Conservation (phyloP, 2,888 invertebrate species). For the Spodoptera exigua region DNA sequence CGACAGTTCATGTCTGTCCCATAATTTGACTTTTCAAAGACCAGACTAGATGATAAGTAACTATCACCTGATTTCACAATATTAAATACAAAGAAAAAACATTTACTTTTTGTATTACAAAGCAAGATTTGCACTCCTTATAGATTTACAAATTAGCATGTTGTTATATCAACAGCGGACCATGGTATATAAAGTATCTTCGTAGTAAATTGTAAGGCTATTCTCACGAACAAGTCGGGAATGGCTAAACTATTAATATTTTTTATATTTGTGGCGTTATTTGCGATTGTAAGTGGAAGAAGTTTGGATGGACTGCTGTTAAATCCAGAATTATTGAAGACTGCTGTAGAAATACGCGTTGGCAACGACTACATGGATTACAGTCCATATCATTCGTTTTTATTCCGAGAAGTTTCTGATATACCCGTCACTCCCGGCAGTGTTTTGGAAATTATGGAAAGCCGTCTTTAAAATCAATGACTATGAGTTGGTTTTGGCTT, state of each 20-base stretch:
- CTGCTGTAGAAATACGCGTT: conserved; percentile 60
- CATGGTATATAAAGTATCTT: conserved; percentile 56
- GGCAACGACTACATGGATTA: conserved; percentile 80
- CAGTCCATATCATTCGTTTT: conserved; percentile 63
- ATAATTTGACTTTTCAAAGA: too few species aligned
- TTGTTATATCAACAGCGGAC: conserved; percentile 25
- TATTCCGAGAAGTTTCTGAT: conserved; percentile 43
- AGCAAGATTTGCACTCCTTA: conserved; percentile 30
- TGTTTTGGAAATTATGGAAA: conserved; percentile 16
- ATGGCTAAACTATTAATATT: conserved; percentile 71
- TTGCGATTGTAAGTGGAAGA: conserved; percentile 57
- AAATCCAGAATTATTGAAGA: conserved; percentile 76
- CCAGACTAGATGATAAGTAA: too few species aligned
- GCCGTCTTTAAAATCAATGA: not conserved
- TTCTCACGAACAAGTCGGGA: conserved; percentile 47
- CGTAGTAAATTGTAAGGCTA: conserved; percentile 36
- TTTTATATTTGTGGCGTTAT: conserved; percentile 61
- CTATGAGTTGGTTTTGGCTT: too few species aligned
- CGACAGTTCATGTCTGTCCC: too few species aligned
- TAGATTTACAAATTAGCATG: conserved; percentile 42
- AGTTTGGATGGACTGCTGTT: conserved; percentile 69
- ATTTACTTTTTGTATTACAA: conserved; percentile 38
- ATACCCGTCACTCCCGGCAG: conserved; percentile 32
- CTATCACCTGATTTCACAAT: conserved; percentile 23
- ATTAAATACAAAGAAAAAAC: conserved; percentile 29